These are phyloP conservation scores for Helleia helle DNA, from an alignment of 2,888 invertebrate genomes.

Conservation along the genomic window DNA sequence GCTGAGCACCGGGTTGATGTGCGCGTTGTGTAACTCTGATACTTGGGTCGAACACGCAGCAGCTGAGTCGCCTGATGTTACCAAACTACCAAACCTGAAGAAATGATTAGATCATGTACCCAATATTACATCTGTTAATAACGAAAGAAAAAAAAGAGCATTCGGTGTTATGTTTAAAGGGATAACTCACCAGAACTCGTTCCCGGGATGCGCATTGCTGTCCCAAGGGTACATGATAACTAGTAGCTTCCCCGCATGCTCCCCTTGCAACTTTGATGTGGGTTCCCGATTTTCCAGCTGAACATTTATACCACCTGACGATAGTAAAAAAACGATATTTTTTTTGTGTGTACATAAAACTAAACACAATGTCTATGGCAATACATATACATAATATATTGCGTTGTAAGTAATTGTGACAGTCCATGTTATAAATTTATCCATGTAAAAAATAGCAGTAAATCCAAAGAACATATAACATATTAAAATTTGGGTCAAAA, in stretches of 20 bases:
- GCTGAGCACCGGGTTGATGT: constrained; percentile 53
- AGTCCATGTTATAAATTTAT: no score
- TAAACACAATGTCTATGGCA: no score
- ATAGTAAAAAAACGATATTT: no score
- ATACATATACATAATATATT: no score
- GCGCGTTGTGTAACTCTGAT: constrained; percentile 75
- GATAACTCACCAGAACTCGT: constrained; percentile 78
- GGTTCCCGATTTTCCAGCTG: constrained; percentile 72
- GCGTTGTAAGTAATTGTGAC: no score
- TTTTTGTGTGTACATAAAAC: no score
- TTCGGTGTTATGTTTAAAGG: no score
- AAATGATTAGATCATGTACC: not conserved
- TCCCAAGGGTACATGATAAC: constrained; percentile 83
- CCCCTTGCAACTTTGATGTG: constrained; percentile 59
- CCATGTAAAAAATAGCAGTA: no score
- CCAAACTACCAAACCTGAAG: constrained; percentile 68
- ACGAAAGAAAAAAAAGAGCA: no score
- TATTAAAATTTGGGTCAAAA: no score
- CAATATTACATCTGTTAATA: not conserved
- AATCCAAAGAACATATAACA: no score
- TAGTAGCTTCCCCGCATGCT: constrained; percentile 61
- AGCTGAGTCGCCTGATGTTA: constrained; percentile 75
- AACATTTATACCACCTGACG: constrained; percentile 59
- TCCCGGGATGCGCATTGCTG: constrained; percentile 81
- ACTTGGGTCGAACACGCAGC: constrained; percentile 77